These are phyloP conservation scores for Eilema caniola DNA, from an alignment of 2,888 invertebrate genomes.

Conservation along the genomic window DNA sequence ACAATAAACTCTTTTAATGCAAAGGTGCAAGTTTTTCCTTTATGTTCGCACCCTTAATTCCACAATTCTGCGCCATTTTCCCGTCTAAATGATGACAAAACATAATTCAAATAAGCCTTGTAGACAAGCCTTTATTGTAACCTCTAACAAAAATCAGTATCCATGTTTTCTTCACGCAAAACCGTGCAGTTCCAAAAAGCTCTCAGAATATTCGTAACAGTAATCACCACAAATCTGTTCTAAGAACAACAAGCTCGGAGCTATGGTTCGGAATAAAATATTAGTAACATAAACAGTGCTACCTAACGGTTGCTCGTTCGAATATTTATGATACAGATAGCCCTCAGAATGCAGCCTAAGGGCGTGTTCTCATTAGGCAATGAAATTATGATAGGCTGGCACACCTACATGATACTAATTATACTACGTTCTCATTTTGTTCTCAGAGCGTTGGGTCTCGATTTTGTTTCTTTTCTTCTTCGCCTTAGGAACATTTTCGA, in stretches of 20 bases:
- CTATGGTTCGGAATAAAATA: constrained; percentile 24
- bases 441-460: not conserved
- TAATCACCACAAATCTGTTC: constrained; percentile 18
- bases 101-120: not conserved
- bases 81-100: not conserved
- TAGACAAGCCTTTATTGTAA: not conserved
- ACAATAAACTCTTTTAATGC: no score
- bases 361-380: constrained; percentile 14
- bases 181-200: constrained; percentile 3
- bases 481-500: not conserved
- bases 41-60: not conserved
- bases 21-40: no score
- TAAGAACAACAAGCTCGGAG: constrained; percentile 18
- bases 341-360: constrained; percentile 18
- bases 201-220: constrained; percentile 12
- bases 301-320: constrained; percentile 23
- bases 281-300: constrained; percentile 25
- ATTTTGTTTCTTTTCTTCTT: not conserved
- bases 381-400: constrained; percentile 11
- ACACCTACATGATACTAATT: not conserved
- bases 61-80: no score
- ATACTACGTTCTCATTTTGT: not conserved
- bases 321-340: constrained; percentile 24
- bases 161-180: not conserved
- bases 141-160: not conserved